These are phyloP conservation scores for Telenomus remus DNA, from an alignment of 1,140 invertebrate species.

Conservation along the genomic window DNA sequence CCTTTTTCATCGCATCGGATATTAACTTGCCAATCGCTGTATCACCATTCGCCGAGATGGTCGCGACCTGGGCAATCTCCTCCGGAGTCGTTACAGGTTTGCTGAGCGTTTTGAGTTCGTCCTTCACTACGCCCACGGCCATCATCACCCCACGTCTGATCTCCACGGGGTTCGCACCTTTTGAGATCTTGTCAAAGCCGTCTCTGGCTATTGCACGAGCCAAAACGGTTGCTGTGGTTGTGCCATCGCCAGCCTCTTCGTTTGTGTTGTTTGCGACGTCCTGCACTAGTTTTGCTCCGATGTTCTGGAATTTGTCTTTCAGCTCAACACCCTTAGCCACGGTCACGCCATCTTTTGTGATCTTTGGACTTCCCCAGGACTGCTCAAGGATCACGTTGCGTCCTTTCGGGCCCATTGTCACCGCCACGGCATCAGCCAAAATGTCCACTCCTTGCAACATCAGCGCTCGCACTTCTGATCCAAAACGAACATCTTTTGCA, in stretches of 20 bases:
- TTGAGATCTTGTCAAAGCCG: constrained; percentile 98
- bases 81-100: constrained; percentile 97
- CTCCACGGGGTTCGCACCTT: constrained; percentile 99
- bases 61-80: constrained; percentile 99
- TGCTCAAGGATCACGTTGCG: constrained; percentile 99
- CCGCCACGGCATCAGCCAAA: constrained; percentile 98
- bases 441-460: constrained; percentile 99
- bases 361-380: constrained; percentile 99
- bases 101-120: constrained; percentile 92
- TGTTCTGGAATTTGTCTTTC: constrained; percentile 99
- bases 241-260: constrained; percentile 99
- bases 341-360: constrained; percentile 99
- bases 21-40: constrained; percentile 93
- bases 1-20: constrained; percentile 99
- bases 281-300: constrained; percentile 99
- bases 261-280: constrained; percentile 99
- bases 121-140: constrained; percentile 94
- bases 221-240: constrained; percentile 98
- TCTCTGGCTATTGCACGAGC: constrained; percentile 99
- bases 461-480: constrained; percentile 94
- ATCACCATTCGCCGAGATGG: constrained; percentile 99
- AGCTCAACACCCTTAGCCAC: constrained; percentile 99
- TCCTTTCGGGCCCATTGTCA: constrained; percentile 99
- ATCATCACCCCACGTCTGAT: constrained; percentile 97
- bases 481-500: constrained; percentile 99